phyloP scores from a whole-genome alignment of 2,888 invertebrate genomes.

The Cephus spinipes region DNA sequence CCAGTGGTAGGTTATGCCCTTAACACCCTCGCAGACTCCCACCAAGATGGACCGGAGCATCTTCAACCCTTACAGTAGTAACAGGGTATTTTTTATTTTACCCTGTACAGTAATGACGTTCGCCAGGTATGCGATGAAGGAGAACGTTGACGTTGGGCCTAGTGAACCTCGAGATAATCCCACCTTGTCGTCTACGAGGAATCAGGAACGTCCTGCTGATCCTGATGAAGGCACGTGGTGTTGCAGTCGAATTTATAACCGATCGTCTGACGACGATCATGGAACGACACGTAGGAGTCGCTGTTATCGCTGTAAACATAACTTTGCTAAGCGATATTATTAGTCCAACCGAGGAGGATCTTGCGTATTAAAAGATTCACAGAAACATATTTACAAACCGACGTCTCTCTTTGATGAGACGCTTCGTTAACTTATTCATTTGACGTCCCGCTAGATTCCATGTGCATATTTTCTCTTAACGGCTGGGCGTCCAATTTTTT shows the following conservation, averaged over 20 bases:
- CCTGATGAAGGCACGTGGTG: conserved; percentile 31
- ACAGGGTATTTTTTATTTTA: background rate
- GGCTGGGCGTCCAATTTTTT: background rate
- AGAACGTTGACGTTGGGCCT: background rate
- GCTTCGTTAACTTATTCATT: too few relatives aligned
- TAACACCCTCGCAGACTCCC: background rate
- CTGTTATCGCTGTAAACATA: background rate
- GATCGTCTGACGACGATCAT: background rate
- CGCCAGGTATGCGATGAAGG: background rate
- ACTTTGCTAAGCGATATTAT: background rate
- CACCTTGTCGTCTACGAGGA: conserved; percentile 1
- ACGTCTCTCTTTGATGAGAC: background rate
- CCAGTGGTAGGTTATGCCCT: background rate
- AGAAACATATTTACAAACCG: background rate
- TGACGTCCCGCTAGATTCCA: background rate
- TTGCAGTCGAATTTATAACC: conserved; percentile 31
- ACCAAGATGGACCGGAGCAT: background rate
- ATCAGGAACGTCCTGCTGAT: conserved; percentile 13
- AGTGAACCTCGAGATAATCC: background rate
- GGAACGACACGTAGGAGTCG: background rate
- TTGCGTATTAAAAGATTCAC: background rate
- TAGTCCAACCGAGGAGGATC: background rate
- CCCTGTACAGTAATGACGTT: background rate
- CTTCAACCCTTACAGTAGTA: background rate
- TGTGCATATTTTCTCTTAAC: background rate